Base-by-base conservation (phyloP, 1,140 invertebrate genomes). In the Drosophila littoralis region DNA sequence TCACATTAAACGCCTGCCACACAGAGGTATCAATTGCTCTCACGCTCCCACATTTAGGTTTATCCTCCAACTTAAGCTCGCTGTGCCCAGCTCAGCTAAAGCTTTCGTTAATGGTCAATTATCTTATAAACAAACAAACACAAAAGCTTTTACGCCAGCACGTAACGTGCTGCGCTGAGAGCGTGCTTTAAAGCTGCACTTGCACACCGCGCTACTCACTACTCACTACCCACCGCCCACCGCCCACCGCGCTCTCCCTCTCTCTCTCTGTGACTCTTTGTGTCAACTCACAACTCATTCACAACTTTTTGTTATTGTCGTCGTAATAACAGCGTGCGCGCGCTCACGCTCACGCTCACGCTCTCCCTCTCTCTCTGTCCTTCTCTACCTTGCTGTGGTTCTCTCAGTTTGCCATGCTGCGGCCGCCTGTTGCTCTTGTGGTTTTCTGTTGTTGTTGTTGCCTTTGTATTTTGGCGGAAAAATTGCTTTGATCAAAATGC, bases 401-500 rank as follows among this genome's bases (percentile, higher is more conserved):
- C 13, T 67, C 48, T 28, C 55, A 17, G 50, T 48, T 15, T 40
- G 66, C 32, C 17, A 38, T 42, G 38, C 46, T 59, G 52, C 45
- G 45, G 60, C 60, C 42, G 65, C 66, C 68, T 73, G 65, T 65
- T 72, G 63, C 69, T 73, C 57, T 63, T 70, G 59, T 77, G 63
- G 61, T 78, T 72, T 72, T 72, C 69, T 66, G 63, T 66, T 72
- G 50, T 43, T 69, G 61, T 57, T 75, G 52, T 57, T 77, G 58
- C 68, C 65, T 74, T 75, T 81, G 69, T 85, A 67, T 91, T 88
- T 90, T 91, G 89, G 89, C 91, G 91, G 91, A 92, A 92, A 90
- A 92, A 92, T 92, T 82, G 90, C 91, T 92, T 92, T 92, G 91
- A 92, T 92, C 91, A 92, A 90, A 92, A 91, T 89, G 91, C 91